Conservation (phyloP, 1,140 invertebrate species). For the Microvelia longipes region DNA sequence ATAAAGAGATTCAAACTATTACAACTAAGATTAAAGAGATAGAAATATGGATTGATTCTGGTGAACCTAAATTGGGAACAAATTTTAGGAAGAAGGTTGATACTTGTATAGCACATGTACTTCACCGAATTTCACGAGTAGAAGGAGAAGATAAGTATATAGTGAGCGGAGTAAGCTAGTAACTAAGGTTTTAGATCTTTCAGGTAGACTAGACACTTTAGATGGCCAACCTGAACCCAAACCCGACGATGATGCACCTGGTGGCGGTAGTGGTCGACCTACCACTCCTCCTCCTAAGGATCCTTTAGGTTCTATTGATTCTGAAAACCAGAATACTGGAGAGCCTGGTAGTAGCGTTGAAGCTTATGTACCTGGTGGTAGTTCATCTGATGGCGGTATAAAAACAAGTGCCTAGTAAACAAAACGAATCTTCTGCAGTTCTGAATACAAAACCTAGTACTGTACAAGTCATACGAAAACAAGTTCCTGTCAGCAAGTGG, state of each 20-base stretch:
- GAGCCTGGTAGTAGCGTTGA: too few species aligned
- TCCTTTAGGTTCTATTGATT: too few species aligned
- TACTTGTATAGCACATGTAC: neutral
- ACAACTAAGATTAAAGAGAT: neutral
- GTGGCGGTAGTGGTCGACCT: too few species aligned
- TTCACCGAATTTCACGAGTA: neutral
- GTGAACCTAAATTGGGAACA: neutral
- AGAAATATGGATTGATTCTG: neutral
- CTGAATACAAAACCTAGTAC: too few species aligned
- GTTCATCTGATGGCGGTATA: too few species aligned
- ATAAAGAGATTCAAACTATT: neutral
- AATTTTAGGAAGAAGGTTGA: neutral
- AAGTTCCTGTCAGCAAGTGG: neutral
- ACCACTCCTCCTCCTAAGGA: too few species aligned
- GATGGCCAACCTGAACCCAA: neutral
- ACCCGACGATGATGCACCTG: neutral
- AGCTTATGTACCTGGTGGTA: too few species aligned
- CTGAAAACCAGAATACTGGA: too few species aligned
- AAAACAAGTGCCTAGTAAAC: neutral
- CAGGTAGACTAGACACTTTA: neutral
- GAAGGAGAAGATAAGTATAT: neutral
- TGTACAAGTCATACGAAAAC: neutral
- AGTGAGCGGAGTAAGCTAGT: neutral
- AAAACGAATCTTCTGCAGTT: too few species aligned
- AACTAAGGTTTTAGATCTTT: neutral